Conservation (phyloP, 2,888 invertebrate species). For the Chloromyia formosa region DNA sequence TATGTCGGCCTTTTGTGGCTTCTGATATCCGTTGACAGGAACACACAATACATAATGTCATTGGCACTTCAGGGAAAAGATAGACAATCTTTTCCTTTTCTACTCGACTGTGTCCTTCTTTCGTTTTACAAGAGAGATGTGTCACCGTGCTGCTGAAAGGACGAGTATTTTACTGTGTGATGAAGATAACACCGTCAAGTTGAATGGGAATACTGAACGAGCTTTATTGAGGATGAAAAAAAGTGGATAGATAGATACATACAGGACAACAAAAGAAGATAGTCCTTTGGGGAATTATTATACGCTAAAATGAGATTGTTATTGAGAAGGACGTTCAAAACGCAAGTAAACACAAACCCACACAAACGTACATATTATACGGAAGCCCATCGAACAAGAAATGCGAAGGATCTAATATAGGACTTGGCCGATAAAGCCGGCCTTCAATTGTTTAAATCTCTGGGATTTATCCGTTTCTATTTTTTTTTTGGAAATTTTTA, state of each 20-base stretch:
- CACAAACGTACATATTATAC: background rate
- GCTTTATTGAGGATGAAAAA: conserved; percentile 19
- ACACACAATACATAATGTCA: conserved; percentile 43
- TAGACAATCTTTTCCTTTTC: conserved; percentile 33
- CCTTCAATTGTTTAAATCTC: conserved; percentile 36
- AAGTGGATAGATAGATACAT: background rate
- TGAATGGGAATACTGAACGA: background rate
- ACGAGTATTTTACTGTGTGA: conserved; percentile 26
- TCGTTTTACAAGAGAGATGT: too few species aligned
- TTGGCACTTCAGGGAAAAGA: conserved; percentile 39
- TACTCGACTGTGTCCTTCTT: background rate
- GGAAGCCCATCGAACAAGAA: background rate
- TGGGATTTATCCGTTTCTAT: conserved; percentile 25
- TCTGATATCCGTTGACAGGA: conserved; percentile 42
- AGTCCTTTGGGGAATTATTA: conserved; percentile 43
- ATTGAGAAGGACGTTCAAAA: conserved; percentile 27
- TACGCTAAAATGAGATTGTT: conserved; percentile 40
- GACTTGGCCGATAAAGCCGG: conserved; percentile 28
- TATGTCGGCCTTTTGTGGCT: conserved; percentile 39
- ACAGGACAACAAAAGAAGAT: conserved; percentile 11
- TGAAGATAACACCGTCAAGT: conserved; percentile 29
- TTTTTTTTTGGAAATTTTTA: conserved; percentile 12
- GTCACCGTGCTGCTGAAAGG: background rate
- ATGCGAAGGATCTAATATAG: background rate
- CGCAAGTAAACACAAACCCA: background rate